A percentile compares a stretch with the other conserved stretches of the same genome.
Evolutionary conservation across 2,797 vertebrate species (phyloP).

Genomic region (Premnoplex brunnescens): DNA sequence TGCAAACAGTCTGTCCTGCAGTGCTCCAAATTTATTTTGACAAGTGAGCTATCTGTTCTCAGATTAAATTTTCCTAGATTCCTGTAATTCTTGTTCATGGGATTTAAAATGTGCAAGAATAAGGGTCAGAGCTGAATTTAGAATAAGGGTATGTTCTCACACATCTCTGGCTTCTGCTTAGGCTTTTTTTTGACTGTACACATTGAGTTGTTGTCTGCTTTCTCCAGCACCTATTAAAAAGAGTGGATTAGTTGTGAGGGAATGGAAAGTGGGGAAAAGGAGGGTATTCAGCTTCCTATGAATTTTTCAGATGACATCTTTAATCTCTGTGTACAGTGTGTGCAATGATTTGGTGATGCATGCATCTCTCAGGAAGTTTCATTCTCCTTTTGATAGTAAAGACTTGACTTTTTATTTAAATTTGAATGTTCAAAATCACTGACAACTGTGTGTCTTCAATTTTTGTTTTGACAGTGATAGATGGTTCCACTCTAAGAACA

Average conservation of each 20-base stretch:
- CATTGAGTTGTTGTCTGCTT: background rate
- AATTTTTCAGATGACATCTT: background rate
- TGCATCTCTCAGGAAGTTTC: background rate
- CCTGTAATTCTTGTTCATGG: background rate
- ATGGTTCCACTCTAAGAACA: conserved; percentile 88
- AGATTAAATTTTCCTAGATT: background rate
- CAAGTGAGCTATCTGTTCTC: background rate
- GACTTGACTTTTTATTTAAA: background rate
- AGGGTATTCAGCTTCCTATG: background rate
- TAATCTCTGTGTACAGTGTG: fast-evolving
- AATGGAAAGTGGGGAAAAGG: background rate
- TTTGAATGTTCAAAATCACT: background rate
- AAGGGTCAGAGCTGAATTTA: background rate
- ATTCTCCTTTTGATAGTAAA: background rate
- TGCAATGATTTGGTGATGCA: background rate
- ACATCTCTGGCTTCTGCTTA: background rate
- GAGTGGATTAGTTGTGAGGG: background rate
- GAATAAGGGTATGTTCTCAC: background rate
- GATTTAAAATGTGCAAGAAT: background rate
- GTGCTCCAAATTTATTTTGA: background rate
- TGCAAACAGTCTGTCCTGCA: background rate
- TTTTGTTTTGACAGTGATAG: conserved; percentile 81
- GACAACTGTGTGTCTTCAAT: background rate
- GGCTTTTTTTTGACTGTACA: background rate
- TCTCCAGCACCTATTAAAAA: background rate